phyloP scores from a whole-genome alignment of 2,797 vertebrate genomes.

The Diplodus sargus region DNA sequence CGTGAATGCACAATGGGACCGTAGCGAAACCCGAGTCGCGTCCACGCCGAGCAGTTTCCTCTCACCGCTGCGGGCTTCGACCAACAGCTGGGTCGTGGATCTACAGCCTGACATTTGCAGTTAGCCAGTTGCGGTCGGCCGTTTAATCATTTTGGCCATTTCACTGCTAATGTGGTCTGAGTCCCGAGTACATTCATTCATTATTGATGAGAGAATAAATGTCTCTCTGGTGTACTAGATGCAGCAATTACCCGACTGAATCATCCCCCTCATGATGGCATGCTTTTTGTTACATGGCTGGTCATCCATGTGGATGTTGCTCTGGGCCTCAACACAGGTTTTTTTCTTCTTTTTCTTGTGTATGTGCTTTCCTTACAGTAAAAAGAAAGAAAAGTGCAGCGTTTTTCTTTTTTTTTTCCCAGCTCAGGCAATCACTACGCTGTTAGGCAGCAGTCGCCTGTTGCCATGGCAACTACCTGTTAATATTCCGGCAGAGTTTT shows the following conservation, averaged over 20 bases:
- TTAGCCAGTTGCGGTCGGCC: constrained; percentile 51
- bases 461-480: constrained; percentile 87
- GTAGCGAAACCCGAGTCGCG: not conserved
- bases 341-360: not conserved
- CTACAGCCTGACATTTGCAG: constrained; percentile 66
- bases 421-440: constrained; percentile 74
- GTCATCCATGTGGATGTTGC: constrained; percentile 30
- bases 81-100: constrained; percentile 47
- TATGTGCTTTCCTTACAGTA: constrained; percentile 61
- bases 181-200: constrained; percentile 66
- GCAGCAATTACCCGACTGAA: constrained; percentile 49
- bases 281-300: constrained; percentile 39
- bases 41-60: not conserved
- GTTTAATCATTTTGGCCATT: constrained; percentile 72
- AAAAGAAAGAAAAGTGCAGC: not conserved
- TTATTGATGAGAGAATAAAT: constrained; percentile 73
- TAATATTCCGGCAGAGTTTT: constrained; percentile 85
- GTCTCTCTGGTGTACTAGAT: constrained; percentile 51
- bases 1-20: not conserved
- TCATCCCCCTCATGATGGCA: constrained; percentile 41
- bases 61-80: not conserved
- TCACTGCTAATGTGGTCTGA: constrained; percentile 62
- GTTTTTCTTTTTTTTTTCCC: constrained; percentile 1
- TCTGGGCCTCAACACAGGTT: constrained; percentile 26
- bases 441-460: constrained; percentile 78